Evolutionary conservation across 2,113 vertebrate genomes (phyloP).

Genomic region (Pseudonaja textilis): DNA sequence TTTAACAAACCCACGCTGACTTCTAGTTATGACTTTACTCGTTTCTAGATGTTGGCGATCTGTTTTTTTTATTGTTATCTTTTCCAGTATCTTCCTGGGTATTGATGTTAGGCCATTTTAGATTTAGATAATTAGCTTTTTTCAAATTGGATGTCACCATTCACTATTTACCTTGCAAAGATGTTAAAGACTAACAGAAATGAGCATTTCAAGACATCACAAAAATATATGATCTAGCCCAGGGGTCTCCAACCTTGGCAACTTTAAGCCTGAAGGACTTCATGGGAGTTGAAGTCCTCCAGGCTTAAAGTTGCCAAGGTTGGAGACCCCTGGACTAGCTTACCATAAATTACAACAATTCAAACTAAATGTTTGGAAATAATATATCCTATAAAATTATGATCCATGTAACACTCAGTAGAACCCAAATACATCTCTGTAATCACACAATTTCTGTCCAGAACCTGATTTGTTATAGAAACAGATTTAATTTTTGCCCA

Average conservation of each 20-base stretch:
- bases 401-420: not conserved
- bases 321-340: not conserved
- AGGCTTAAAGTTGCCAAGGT: no score
- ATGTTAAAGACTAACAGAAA: not conserved
- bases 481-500: not conserved
- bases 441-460: not conserved
- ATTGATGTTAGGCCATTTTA: no score
- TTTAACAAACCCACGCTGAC: no score
- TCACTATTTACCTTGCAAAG: not conserved
- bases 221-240: not conserved
- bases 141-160: not conserved
- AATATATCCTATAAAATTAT: not conserved
- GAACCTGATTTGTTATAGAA: not conserved
- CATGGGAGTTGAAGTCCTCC: no score
- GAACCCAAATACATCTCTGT: not conserved
- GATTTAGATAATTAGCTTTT: not conserved
- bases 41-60: no score
- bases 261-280: no score
- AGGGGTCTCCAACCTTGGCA: no score
- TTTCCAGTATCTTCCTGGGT: no score
- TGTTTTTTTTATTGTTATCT: no score
- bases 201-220: not conserved
- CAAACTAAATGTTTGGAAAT: not conserved
- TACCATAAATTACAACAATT: not conserved
- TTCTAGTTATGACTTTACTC: no score